These are phyloP conservation scores for Agelas oroides DNA, from an alignment of 37 sponge, comb jelly and placozoan genomes.

Conservation along the genomic window DNA sequence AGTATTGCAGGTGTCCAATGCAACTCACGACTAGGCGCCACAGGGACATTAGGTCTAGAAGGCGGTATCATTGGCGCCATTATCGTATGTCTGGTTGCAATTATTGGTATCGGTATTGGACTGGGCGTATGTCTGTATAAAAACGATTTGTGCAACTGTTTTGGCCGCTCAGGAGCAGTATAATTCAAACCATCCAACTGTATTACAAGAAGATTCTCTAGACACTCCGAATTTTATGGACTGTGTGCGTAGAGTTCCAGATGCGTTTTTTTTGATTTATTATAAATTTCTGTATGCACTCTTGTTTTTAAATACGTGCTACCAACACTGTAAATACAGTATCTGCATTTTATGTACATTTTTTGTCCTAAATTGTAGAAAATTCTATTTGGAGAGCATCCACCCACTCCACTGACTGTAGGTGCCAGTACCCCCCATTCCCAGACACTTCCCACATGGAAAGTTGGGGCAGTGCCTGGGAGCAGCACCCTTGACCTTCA, in stretches of 20 bases:
- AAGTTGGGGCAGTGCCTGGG: no score
- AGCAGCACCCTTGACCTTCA: no score
- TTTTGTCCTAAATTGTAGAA: no score
- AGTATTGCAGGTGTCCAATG: not conserved
- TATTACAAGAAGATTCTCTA: no score
- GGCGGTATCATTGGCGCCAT: slow-evolving; percentile 70
- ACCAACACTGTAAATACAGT: no score
- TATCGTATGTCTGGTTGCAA: slow-evolving; percentile 30
- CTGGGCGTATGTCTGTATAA: slow-evolving; percentile 65
- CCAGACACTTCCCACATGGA: no score
- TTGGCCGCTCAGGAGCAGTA: not conserved
- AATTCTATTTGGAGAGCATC: no score
- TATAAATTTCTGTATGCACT: not conserved
- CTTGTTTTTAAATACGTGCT: no score
- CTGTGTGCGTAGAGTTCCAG: not conserved
- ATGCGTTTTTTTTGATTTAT: not conserved
- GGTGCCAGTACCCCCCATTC: no score
- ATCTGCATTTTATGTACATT: no score
- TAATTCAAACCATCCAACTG: not conserved
- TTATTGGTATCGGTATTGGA: slow-evolving; percentile 53
- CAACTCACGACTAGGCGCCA: not conserved
- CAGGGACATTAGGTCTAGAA: slow-evolving; percentile 56
- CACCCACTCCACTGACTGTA: no score
- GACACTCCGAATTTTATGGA: not conserved
- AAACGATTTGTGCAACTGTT: slow-evolving; percentile 53